These are phyloP conservation scores for Dasyurus viverrinus DNA, from an alignment of 2,113 vertebrate species.

Conservation along the genomic window DNA sequence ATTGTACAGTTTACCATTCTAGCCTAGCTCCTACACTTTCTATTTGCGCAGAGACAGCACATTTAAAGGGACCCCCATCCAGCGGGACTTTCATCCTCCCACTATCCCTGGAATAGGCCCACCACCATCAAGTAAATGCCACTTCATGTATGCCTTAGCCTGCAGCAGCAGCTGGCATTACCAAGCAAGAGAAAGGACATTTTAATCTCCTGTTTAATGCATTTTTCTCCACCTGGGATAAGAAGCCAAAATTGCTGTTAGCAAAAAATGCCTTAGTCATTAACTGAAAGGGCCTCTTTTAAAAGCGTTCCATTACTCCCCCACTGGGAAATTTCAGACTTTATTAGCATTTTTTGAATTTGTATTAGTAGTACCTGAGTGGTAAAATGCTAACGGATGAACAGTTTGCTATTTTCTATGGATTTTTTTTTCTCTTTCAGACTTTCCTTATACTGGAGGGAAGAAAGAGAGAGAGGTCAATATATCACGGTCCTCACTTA, in stretches of 20 bases:
- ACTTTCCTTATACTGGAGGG: not conserved
- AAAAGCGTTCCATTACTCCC: slow-evolving; percentile 85
- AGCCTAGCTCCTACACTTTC: slow-evolving; percentile 78
- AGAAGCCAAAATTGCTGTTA: slow-evolving; percentile 83
- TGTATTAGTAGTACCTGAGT: slow-evolving; percentile 80
- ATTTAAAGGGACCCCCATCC: slow-evolving; percentile 76
- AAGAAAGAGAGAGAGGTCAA: slow-evolving; percentile 36
- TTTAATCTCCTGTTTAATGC: slow-evolving; percentile 82
- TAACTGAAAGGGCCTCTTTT: slow-evolving; percentile 83
- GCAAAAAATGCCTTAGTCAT: slow-evolving; percentile 86
- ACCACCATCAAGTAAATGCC: slow-evolving; percentile 60
- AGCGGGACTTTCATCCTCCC: slow-evolving; percentile 65
- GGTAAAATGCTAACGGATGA: slow-evolving; percentile 80
- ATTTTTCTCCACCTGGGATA: slow-evolving; percentile 80
- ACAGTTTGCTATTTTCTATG: slow-evolving; percentile 71
- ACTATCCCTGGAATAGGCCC: slow-evolving; percentile 57
- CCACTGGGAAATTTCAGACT: slow-evolving; percentile 85
- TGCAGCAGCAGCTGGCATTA: slow-evolving; percentile 76
- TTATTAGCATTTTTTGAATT: slow-evolving; percentile 85
- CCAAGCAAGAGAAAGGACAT: slow-evolving; percentile 78
- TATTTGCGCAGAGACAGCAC: slow-evolving; percentile 75
- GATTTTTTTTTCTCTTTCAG: slow-evolving; percentile 63
- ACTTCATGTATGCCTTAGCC: slow-evolving; percentile 69
- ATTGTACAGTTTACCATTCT: slow-evolving; percentile 82
- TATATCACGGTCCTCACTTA: slow-evolving; percentile 13